Percentiles rank a stretch among this genome's conserved stretches.
Conservation (phyloP, 2,113 vertebrate species). For the Gobiocypris rarus region DNA sequence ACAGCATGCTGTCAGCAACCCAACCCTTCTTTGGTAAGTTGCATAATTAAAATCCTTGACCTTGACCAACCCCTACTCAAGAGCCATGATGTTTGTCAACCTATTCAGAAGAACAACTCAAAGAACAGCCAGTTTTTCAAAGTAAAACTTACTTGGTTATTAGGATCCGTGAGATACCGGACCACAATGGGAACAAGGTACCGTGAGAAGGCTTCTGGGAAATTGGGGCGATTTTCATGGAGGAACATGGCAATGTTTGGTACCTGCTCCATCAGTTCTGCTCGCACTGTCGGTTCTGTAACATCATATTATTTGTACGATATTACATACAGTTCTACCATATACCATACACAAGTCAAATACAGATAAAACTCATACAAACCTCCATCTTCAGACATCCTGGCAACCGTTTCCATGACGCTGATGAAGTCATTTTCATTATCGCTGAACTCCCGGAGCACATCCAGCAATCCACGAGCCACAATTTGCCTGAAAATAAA, state of each 20-base stretch:
- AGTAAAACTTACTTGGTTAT: constrained; percentile 82
- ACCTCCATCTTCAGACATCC: constrained; percentile 93
- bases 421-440: constrained; percentile 88
- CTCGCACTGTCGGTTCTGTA: constrained; percentile 86
- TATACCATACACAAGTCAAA: neutral
- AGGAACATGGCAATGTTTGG: constrained; percentile 88
- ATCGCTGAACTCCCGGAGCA: constrained; percentile 87
- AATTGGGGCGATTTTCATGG: constrained; percentile 85
- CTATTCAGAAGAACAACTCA: neutral
- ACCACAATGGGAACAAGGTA: constrained; percentile 86
- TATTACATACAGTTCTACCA: neutral
- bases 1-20: neutral
- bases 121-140: neutral
- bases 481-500: constrained; percentile 84
- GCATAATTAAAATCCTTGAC: neutral
- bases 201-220: constrained; percentile 84
- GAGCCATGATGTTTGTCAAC: neutral
- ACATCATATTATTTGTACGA: neutral
- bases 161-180: constrained; percentile 84
- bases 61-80: neutral
- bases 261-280: constrained; percentile 91
- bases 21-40: neutral
- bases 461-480: constrained; percentile 85
- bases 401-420: constrained; percentile 86
- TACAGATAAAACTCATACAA: constrained; percentile 49